phyloP scores from a whole-genome alignment of 2,888 invertebrate species.

The Spilosoma lubricipeda region DNA sequence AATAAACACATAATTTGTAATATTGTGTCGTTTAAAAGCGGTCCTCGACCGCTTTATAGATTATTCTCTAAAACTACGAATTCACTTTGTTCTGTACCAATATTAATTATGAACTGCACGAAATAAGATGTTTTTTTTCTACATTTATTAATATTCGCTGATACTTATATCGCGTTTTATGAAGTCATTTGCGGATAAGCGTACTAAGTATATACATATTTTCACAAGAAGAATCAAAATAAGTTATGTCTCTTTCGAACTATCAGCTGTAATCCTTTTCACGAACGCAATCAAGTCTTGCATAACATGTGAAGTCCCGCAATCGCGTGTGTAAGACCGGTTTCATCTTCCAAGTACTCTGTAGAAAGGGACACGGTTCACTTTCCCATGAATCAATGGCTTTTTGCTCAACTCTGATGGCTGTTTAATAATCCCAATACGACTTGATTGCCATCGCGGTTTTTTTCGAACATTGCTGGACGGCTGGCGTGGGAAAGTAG shows the following conservation, averaged over 20 bases:
- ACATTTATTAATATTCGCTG: background rate
- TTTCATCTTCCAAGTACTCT: constrained; percentile 37
- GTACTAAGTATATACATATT: background rate
- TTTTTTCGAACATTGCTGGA: constrained; percentile 23
- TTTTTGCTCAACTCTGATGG: constrained; percentile 60
- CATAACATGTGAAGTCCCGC: constrained; percentile 13
- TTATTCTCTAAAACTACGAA: no score
- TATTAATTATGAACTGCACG: no score
- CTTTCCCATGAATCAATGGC: constrained; percentile 73
- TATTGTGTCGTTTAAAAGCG: background rate
- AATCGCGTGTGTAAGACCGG: constrained; percentile 52
- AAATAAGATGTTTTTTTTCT: no score
- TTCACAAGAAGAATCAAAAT: background rate
- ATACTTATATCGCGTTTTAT: background rate
- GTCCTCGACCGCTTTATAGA: no score
- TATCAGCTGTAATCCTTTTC: constrained; percentile 6
- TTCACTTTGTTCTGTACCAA: no score
- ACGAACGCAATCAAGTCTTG: constrained; percentile 2
- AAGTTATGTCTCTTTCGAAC: background rate
- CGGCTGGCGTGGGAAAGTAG: constrained; percentile 38
- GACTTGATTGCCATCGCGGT: constrained; percentile 16
- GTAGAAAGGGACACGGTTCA: constrained; percentile 68
- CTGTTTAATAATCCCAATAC: constrained; percentile 28
- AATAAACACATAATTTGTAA: background rate
- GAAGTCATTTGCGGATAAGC: background rate